Base-by-base conservation (phyloP, 2,113 vertebrate genomes). In the Burhinus bistriatus region DNA sequence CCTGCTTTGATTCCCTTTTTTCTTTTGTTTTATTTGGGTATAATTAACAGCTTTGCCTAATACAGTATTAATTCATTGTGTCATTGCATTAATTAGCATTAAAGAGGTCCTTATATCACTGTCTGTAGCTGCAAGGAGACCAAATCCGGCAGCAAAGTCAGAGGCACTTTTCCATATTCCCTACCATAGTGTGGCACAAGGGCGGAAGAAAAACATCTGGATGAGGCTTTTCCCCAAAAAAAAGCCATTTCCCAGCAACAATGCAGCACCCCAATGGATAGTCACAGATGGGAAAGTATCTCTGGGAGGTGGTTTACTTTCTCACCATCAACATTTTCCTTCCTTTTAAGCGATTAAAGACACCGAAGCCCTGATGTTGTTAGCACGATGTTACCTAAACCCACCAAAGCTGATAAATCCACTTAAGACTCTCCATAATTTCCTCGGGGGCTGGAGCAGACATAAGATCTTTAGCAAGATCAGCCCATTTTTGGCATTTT, bases 11-110 rank as follows among this genome's bases (percentile, higher is more conserved):
- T 95, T 97, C 88, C 61, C 49, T 93, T 96, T 89, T 64, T 73
- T 51, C 85, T 83, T 87, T 96, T 97, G 94, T 92, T 94, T 97
- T 97, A 96, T 97, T 96, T 89, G 83, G 64, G 58, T 73, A 92
- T 97, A 98, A 97, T 97, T 97, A 97, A 97, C 97, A 97, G 91
- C 97, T 97, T 97, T 96, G 86, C 59, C 88, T 90, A 97, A 95
- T 91, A 92, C 94, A 80, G 91, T 89, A 95, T 97, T 97, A 97
- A 98, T 98, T 97, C 95, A 88, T 97, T 94, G 96, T 97, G 93
- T 82, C 89, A 65, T 94, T 26, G 98, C 97, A 97, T 98, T 98
- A 97, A 98, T 98, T 98, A 97, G 95, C 97, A 97, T 97, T 97
- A 97, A 98, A 91, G 81, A 98, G 90, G 78, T 88, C 89, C 97